phyloP scores from a whole-genome alignment of 2,797 vertebrate species.

The Leucoraja ocellata region DNA sequence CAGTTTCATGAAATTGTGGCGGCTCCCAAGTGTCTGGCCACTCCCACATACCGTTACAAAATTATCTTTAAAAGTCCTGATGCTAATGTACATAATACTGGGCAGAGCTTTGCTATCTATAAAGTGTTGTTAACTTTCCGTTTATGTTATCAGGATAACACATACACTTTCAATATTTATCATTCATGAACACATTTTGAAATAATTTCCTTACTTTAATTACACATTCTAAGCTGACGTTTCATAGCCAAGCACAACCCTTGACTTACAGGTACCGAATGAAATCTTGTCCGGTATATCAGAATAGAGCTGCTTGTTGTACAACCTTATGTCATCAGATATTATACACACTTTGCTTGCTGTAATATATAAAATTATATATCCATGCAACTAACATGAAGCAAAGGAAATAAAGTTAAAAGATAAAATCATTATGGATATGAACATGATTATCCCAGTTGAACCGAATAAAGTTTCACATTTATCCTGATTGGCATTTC shows the following conservation, averaged over 20 bases:
- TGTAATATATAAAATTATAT: background rate
- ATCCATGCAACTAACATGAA: background rate
- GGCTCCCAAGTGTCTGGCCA: no score
- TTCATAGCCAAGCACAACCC: background rate
- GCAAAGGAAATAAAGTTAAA: background rate
- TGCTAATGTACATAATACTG: background rate
- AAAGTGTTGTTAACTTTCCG: background rate
- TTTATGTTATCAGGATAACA: background rate
- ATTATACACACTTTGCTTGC: background rate
- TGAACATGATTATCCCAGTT: background rate
- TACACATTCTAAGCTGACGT: background rate
- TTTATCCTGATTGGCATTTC: background rate
- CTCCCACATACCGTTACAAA: background rate
- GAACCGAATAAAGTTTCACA: background rate
- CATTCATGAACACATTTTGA: background rate
- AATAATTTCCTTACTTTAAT: background rate
- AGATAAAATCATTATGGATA: background rate
- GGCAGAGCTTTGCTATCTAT: background rate
- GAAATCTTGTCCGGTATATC: background rate
- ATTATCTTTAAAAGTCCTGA: background rate
- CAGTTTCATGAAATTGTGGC: background rate
- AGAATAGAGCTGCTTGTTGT: background rate
- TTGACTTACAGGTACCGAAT: slow-evolving; percentile 9
- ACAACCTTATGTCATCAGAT: background rate
- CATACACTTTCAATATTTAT: background rate